Conservation (phyloP, 2,888 invertebrate genomes). For the Pyrgus malvae region DNA sequence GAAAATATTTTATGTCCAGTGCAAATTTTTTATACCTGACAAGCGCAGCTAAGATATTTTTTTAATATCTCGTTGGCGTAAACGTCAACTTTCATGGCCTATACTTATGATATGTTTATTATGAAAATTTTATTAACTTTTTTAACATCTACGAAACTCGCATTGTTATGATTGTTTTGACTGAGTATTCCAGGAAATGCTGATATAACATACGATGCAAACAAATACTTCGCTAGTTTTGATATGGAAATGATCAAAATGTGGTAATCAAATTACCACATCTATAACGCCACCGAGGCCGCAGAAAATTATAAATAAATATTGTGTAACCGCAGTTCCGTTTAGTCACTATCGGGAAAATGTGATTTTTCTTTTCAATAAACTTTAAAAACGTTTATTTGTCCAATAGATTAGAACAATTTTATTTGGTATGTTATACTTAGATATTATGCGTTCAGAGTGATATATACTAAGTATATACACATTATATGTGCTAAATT, state of each 20-base stretch:
- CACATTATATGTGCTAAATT: too few relatives aligned
- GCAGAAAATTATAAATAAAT: constrained; percentile 54
- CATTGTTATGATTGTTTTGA: background rate
- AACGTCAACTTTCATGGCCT: constrained; percentile 6
- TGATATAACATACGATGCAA: constrained; percentile 28
- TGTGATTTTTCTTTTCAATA: constrained; percentile 3
- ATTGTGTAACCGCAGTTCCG: constrained; percentile 57
- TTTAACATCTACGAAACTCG: background rate
- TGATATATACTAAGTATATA: background rate
- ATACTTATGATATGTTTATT: constrained; percentile 4
- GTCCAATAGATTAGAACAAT: constrained; percentile 7
- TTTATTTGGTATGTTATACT: background rate
- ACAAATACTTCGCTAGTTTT: constrained; percentile 38
- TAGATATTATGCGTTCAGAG: background rate
- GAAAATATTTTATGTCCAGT: constrained; percentile 19
- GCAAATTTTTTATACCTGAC: constrained; percentile 10
- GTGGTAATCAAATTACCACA: constrained; percentile 67
- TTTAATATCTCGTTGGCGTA: constrained; percentile 6
- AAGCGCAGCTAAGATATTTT: constrained; percentile 8
- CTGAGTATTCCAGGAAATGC: constrained; percentile 12
- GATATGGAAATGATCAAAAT: constrained; percentile 47
- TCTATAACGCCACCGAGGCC: constrained; percentile 54
- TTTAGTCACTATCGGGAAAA: constrained; percentile 46
- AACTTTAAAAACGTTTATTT: constrained; percentile 2
- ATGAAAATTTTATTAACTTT: background rate